phyloP scores from a whole-genome alignment of 2,888 invertebrate species.

The Clivina fossor region DNA sequence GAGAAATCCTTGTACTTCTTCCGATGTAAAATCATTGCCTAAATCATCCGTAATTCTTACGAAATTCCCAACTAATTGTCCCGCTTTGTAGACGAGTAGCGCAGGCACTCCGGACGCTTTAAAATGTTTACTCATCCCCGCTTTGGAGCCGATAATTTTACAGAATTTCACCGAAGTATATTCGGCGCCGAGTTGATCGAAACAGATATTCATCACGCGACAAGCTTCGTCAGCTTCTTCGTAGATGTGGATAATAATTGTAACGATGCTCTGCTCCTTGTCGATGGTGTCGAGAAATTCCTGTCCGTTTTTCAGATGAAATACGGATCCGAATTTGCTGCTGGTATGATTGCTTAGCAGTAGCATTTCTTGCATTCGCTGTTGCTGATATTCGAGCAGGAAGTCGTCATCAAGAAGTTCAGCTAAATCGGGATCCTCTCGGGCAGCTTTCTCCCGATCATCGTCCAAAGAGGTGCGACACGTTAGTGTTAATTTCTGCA shows the following conservation, averaged over 20 bases:
- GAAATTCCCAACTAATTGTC: constrained; percentile 90
- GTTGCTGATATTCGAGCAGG: constrained; percentile 82
- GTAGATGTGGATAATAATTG: constrained; percentile 86
- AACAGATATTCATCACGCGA: constrained; percentile 79
- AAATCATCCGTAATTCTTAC: constrained; percentile 83
- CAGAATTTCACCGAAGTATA: constrained; percentile 90
- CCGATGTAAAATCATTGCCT: constrained; percentile 86
- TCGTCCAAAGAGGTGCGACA: constrained; percentile 77
- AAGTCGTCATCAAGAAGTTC: constrained; percentile 83
- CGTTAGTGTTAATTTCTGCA: constrained; percentile 83
- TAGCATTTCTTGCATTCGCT: constrained; percentile 88
- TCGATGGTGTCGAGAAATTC: constrained; percentile 87
- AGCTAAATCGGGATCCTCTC: constrained; percentile 81
- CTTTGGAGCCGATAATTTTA: constrained; percentile 75
- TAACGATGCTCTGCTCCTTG: constrained; percentile 79
- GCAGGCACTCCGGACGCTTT: constrained; percentile 88
- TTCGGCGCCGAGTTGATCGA: constrained; percentile 72
- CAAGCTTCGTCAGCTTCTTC: constrained; percentile 71
- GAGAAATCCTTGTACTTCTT: constrained; percentile 88
- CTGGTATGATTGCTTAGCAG: constrained; percentile 60
- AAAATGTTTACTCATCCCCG: constrained; percentile 85
- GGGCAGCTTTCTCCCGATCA: constrained; percentile 71
- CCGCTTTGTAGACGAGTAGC: constrained; percentile 85
- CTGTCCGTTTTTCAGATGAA: constrained; percentile 69
- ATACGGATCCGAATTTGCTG: constrained; percentile 77